Conservation (phyloP, 1,140 invertebrate species). For the Apis florea region DNA sequence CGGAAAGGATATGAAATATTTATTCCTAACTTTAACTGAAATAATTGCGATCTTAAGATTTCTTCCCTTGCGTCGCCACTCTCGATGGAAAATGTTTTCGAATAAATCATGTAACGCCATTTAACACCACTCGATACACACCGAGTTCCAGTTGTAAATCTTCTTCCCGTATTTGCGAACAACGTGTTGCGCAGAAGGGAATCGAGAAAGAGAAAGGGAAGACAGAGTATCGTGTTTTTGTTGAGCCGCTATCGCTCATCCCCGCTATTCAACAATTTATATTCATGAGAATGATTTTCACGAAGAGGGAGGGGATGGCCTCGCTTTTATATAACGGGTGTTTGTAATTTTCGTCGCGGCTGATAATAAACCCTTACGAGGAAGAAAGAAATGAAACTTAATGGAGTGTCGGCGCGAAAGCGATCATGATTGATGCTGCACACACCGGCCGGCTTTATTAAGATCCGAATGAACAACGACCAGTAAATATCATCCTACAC, state of each 20-base stretch:
- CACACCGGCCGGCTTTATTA: slow-evolving; percentile 25
- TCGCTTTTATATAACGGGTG: slow-evolving; percentile 47
- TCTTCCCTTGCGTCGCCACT: too few relatives aligned
- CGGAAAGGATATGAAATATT: too few relatives aligned
- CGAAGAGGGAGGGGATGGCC: slow-evolving; percentile 22
- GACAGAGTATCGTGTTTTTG: slow-evolving; percentile 32
- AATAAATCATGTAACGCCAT: background rate
- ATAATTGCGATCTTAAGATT: too few relatives aligned
- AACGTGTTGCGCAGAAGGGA: background rate
- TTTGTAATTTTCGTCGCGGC: slow-evolving; percentile 55
- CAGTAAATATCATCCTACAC: background rate
- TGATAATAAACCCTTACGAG: slow-evolving; percentile 53
- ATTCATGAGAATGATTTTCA: slow-evolving; percentile 66
- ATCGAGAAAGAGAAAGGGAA: background rate
- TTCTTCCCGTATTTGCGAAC: background rate
- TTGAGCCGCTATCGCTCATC: slow-evolving; percentile 33
- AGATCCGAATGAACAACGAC: background rate
- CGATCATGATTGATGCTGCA: slow-evolving; percentile 45
- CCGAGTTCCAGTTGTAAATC: background rate
- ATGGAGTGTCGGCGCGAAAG: slow-evolving; percentile 55
- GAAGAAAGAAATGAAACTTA: slow-evolving; percentile 57
- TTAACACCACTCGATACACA: background rate
- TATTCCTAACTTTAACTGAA: too few relatives aligned
- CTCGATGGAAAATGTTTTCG: too few relatives aligned
- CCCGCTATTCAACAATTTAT: slow-evolving; percentile 61